These are phyloP conservation scores for Ormyrus nitidulus DNA, from an alignment of 2,888 invertebrate genomes.

Conservation along the genomic window DNA sequence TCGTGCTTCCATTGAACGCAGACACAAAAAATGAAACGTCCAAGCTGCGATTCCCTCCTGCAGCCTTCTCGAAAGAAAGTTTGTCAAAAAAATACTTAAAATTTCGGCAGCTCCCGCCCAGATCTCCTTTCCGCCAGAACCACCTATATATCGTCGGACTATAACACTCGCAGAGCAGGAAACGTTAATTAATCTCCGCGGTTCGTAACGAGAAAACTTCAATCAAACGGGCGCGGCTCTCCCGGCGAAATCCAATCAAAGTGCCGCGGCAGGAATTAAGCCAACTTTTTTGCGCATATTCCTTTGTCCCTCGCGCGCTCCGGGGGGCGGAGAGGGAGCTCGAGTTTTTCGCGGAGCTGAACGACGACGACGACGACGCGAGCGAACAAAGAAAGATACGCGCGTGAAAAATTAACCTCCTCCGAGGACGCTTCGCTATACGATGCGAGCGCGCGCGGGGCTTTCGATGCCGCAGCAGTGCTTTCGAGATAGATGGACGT, in stretches of 20 bases:
- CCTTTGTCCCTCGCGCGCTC: neutral
- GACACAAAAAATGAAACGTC: no score
- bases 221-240: conserved; percentile 45
- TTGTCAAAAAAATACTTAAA: no score
- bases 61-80: no score
- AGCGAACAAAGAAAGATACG: conserved; percentile 18
- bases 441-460: no score
- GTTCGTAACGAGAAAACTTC: conserved; percentile 50
- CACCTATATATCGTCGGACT: no score
- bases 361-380: neutral
- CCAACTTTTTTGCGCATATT: conserved; percentile 5
- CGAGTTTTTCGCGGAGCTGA: no score
- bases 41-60: no score
- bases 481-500: no score
- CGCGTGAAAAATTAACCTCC: conserved; percentile 31
- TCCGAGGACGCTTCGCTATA: neutral
- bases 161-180: neutral
- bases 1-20: no score
- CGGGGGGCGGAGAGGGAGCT: neutral
- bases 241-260: conserved; percentile 46
- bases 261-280: conserved; percentile 42
- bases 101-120: no score
- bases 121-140: no score
- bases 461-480: no score
- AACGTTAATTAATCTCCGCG: conserved; percentile 47